These are phyloP conservation scores for Tanypteryx hageni DNA, from an alignment of 2,888 invertebrate species.

Conservation along the genomic window DNA sequence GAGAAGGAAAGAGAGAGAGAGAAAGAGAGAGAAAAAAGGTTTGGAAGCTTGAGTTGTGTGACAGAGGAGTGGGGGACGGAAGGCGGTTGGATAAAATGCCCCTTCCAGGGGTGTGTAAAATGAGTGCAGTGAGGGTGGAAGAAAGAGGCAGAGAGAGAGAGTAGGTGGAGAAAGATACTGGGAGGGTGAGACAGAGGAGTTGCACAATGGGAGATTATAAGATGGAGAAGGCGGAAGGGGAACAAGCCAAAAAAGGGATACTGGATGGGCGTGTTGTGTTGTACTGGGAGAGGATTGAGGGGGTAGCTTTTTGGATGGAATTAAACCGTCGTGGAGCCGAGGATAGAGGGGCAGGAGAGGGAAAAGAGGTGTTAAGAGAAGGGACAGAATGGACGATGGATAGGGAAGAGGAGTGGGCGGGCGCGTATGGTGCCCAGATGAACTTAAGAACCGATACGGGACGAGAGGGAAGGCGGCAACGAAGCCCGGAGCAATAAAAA, in stretches of 20 bases:
- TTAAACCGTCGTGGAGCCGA: conserved; percentile 23
- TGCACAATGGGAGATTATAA: neutral
- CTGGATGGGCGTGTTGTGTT: neutral
- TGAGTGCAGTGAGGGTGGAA: neutral
- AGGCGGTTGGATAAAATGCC: neutral
- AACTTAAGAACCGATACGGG: conserved; percentile 45
- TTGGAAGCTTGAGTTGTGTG: neutral
- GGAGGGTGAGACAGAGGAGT: neutral
- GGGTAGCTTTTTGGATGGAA: conserved; percentile 47
- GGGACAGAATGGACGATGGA: neutral
- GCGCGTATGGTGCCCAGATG: conserved; percentile 43
- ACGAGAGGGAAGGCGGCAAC: neutral
- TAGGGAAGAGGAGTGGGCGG: neutral
- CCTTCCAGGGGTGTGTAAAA: neutral
- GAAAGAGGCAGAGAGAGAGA: neutral
- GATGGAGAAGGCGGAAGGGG: conserved; percentile 7
- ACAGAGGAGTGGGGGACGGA: neutral
- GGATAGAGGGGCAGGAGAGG: neutral
- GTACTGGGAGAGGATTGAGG: neutral
- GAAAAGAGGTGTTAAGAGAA: neutral
- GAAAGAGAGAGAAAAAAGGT: neutral
- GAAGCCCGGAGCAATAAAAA: conserved; percentile 44
- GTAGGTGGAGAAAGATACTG: neutral
- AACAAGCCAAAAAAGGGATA: neutral
- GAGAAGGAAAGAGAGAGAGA: neutral